Base-by-base conservation (phyloP, 92 coral and sea anemone genomes). In the Pocillopora grandis region DNA sequence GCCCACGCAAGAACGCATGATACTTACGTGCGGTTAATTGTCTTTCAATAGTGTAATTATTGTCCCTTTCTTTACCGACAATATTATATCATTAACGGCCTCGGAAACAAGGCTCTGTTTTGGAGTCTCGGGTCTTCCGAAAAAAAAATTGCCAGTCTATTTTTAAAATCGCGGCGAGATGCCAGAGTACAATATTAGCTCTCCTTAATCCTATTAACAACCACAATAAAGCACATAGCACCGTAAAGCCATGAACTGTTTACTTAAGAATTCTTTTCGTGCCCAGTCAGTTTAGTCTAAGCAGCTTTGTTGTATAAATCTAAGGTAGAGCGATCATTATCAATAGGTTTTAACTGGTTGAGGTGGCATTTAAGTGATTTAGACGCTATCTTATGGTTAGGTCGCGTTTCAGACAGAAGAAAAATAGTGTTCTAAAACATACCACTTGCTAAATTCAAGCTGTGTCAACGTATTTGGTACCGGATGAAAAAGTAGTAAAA, bases 391-490 rank as follows among this genome's bases (percentile, higher is more conserved):
- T 13, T 1, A 4, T 19, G 84, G 66, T 55, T 70, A 27, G 66
- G 42, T 1, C 10, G 16, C 62, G 62, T 36, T 62, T 57, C 85
- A 81, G 85, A 71, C 85, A 60, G 31, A 12, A 71, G 20, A 9
- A 59, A 71, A 81, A 35, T 62, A 23, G 78, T 8, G 10, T 58
- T 31, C 59, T 67, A 18, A 80, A 57, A 58, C 65, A 35, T 69
- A 70, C 20, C 52, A 59, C 65, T 70, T 35, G 60, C 76, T 33
- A 17, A 58, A 57, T 69, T 60, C 60, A 71, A 71, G 77, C 71
- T 81, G 71, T 71, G 77, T 60, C 63, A 81, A 70, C 59, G 57
- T 59, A 60, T 62, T 27, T 55, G 33, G 73, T 20, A 66, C 62
- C 57, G 55, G 66, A 58, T 57, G 23, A 14, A 23, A 42, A 36